phyloP scores from a whole-genome alignment of 2,888 invertebrate genomes.

The Belgica antarctica region DNA sequence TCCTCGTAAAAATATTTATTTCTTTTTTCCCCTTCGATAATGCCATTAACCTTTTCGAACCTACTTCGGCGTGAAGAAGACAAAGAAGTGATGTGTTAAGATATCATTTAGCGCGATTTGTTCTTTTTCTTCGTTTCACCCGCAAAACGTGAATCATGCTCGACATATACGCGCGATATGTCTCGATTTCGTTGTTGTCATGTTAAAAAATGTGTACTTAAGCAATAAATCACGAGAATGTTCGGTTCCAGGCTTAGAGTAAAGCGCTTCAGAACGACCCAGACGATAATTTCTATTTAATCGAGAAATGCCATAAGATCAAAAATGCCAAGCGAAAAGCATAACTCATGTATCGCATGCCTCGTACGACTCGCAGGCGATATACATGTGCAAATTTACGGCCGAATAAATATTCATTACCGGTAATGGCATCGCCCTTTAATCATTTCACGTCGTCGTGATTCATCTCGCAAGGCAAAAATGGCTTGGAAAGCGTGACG shows the following conservation, averaged over 20 bases:
- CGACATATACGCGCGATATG: not conserved
- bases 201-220: slow-evolving; percentile 12
- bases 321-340: not conserved
- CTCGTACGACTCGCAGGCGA: not conserved
- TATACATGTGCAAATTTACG: slow-evolving; percentile 2
- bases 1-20: slow-evolving; percentile 8
- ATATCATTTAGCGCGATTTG: slow-evolving; percentile 18
- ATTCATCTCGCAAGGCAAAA: not conserved
- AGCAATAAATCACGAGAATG: slow-evolving; percentile 33
- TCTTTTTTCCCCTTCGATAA: too few species aligned
- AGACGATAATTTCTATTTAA: slow-evolving; percentile 6
- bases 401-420: slow-evolving; percentile 20
- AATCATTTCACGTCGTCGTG: slow-evolving; percentile 9
- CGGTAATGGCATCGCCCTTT: not conserved
- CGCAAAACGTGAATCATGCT: not conserved
- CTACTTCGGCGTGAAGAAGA: not conserved
- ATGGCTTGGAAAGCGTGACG: not conserved
- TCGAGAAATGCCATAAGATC: not conserved
- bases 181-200: not conserved
- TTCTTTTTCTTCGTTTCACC: not conserved
- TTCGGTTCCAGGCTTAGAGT: not conserved
- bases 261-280: not conserved
- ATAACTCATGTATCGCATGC: slow-evolving; percentile 4
- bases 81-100: not conserved
- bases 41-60: slow-evolving; percentile 26